Percentiles rank a stretch among this genome's conserved stretches.
Conservation (phyloP, 37 sponge, comb jelly and placozoan species). For the Bolinopsis microptera region DNA sequence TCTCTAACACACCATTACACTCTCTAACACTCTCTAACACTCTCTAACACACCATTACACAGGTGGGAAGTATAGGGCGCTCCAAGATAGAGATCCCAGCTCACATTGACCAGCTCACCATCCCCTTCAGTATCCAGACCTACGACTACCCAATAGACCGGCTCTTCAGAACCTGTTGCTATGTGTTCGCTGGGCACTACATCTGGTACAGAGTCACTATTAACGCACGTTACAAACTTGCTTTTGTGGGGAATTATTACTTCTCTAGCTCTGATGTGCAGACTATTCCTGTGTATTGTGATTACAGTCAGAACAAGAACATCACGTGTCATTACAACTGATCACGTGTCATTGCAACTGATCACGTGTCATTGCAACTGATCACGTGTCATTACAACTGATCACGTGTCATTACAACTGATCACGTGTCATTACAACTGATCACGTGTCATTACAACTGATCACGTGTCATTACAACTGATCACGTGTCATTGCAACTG, state of each 20-base stretch:
- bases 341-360: too few relatives aligned
- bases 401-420: too few relatives aligned
- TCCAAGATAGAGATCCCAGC: not conserved
- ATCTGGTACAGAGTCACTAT: slow-evolving; percentile 59
- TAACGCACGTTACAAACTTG: slow-evolving; percentile 22
- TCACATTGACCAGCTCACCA: not conserved
- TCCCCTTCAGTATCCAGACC: slow-evolving; percentile 3
- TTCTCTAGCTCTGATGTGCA: slow-evolving; percentile 12
- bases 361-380: too few relatives aligned
- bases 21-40: too few relatives aligned
- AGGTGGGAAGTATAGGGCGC: not conserved
- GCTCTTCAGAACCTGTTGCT: slow-evolving; percentile 29
- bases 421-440: too few relatives aligned
- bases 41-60: too few relatives aligned
- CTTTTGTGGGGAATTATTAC: slow-evolving; percentile 45
- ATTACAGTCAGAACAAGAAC: slow-evolving; percentile 36
- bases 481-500: too few relatives aligned
- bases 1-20: too few relatives aligned
- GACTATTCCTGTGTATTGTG: not conserved
- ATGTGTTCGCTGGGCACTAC: slow-evolving; percentile 46
- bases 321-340: slow-evolving; percentile 45
- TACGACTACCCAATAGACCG: slow-evolving; percentile 30
- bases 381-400: too few relatives aligned
- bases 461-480: too few relatives aligned
- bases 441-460: too few relatives aligned